Evolutionary conservation across 2,888 invertebrate genomes (phyloP), one percentile per base, ranked within the genome.

Genomic region (Scaptomyza tumidula): DNA sequence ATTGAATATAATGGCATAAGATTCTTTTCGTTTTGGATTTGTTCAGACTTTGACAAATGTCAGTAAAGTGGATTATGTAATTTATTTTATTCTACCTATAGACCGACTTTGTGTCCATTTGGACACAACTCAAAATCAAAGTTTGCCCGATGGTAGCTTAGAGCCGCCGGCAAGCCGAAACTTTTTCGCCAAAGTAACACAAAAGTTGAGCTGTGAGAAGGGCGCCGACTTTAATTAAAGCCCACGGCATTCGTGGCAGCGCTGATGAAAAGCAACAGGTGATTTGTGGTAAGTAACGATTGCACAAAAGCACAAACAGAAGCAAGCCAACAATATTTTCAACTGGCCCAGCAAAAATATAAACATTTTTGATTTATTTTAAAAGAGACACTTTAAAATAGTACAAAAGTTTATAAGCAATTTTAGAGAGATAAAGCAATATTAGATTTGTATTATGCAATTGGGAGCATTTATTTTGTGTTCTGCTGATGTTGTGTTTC

Each of bases 31-130:
- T 59, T 48, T 11, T 14, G 10, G 45, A 29, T 50, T 55, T 49
- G 37, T 37, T 52, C 13, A 50, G 53, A 44, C 75, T 75, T 81
- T 81, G 84, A 81, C 71, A 74, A 81, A 81, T 74, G 81, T 72
- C 74, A 72, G 66, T 54, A 61, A 66, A 74, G 79, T 84, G 76
- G 81, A 82, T 82, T 74, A 75, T 75, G 74, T 82, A 84, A 82
- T 84, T 84, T 81, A 79, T 79, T 81, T 81, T 19, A 76, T 63
- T 70, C 54, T 48, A 60, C 41, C 66, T 67, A 54, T 61, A 57
- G 56, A 39, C 1, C 48, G 50, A 33, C 65, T 70, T 39, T 39
- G 39, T 37, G n/a, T 13, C 56, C 78, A 66, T 53, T 78, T 66
- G 67, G 70, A 55, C 50, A 62, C 72, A 35, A 4, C 29, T 10